Percentiles rank a stretch among this genome's conserved stretches.
Evolutionary conservation across 2,797 vertebrate genomes (phyloP).

Genomic region (Nothura maculosa): DNA sequence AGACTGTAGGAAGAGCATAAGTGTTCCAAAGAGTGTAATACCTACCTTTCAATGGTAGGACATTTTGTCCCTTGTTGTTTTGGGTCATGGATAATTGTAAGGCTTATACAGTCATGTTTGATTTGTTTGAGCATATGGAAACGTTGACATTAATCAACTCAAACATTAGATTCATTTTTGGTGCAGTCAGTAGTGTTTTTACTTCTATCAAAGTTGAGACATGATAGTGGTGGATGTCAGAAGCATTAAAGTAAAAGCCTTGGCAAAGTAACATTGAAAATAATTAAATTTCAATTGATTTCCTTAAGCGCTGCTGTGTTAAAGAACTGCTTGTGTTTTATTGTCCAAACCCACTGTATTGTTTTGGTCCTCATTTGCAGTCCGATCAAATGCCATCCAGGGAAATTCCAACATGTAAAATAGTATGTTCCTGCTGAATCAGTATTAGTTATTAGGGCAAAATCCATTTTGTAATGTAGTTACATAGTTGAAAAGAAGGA

Average conservation of each 20-base stretch:
- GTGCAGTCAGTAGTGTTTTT: background rate
- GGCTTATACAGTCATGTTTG: background rate
- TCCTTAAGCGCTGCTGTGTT: background rate
- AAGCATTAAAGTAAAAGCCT: fast-evolving
- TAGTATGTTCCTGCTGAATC: background rate
- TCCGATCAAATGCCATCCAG: background rate
- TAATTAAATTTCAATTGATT: background rate
- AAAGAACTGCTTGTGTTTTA: background rate
- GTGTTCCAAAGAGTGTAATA: background rate
- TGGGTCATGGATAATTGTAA: background rate
- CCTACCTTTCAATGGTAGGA: background rate
- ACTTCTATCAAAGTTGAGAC: background rate
- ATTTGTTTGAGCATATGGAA: background rate
- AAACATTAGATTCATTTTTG: background rate
- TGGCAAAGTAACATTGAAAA: background rate
- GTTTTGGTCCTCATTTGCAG: background rate
- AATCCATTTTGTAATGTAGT: background rate
- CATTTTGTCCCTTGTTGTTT: background rate
- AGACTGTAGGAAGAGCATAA: background rate
- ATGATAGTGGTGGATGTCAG: background rate
- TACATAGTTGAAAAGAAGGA: background rate
- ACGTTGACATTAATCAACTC: background rate
- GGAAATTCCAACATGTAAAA: background rate
- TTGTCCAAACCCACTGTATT: background rate
- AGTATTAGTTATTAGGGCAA: background rate